Evolutionary conservation across 2,797 vertebrate species (phyloP), one percentile per base, ranked within the genome.

Genomic region (Decapterus maruadsi): DNA sequence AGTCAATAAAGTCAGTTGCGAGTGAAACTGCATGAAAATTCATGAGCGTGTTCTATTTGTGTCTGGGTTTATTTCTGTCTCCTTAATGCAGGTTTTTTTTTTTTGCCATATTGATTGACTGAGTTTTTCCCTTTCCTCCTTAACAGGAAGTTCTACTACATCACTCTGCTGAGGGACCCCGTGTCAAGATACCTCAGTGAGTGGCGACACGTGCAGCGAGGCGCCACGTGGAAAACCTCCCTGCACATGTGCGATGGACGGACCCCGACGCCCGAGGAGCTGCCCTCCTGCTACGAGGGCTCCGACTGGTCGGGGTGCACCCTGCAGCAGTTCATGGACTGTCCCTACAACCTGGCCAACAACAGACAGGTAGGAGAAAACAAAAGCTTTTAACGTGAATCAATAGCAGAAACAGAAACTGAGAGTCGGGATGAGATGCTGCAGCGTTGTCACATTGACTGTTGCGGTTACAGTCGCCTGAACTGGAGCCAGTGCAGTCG

Each of bases 181-280:
- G 97, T 99, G 31, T 99, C 98, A 0, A 97, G 98, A 73, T 99
- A 99, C 95, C 97, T 99, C 83, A 99, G 98, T 0, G 98, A 99
- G 80, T 99, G 98, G 98, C 95, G 98, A 12, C 98, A 99, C 0
- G 98, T 99, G 53, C 98, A 99, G 70, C 95, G 98, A 0, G 98
- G 98, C 7, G 98, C 98, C 72, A 99, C 98, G 0, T 99, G 98
- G 98, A 99, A 99, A 92, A 99, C 97, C 0, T 99, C 98, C 0
- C 87, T 99, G 88, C 98, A 99, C 92, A 99, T 99, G 98, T 99
- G 98, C 19, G 98, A 99, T 0, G 98, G 98, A 57, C 96, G 98
- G 57, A 98, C 98, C 0, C 98, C 98, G 0, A 99, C 98, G 0
- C 98, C 96, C 0, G 97, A 99, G 79, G 98, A 99, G 93, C 94